These are phyloP conservation scores for Volucella inanis DNA, from an alignment of 2,888 invertebrate species.

Conservation along the genomic window DNA sequence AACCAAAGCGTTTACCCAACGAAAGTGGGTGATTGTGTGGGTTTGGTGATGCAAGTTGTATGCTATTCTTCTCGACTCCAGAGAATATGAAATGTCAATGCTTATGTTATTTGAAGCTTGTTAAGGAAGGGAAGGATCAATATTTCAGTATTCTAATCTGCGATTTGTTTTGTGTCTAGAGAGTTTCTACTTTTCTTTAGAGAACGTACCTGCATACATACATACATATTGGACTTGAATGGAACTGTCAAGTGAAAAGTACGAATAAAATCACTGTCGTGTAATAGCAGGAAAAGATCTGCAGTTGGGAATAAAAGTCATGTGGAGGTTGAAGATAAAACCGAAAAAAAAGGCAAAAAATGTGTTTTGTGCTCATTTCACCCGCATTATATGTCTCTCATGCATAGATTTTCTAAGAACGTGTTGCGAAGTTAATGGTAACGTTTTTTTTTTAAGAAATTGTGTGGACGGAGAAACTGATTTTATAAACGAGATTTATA, in stretches of 20 bases:
- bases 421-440: conserved; percentile 36
- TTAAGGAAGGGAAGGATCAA: conserved; percentile 42
- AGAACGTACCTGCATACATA: not conserved
- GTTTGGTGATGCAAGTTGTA: not conserved
- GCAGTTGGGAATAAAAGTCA: conserved; percentile 49
- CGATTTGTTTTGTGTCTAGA: conserved; percentile 39
- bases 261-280: conserved; percentile 42
- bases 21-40: conserved; percentile 4
- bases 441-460: conserved; percentile 18
- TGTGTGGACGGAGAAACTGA: not conserved
- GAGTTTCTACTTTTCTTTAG: conserved; percentile 49
- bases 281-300: conserved; percentile 12
- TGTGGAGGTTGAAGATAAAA: conserved; percentile 58
- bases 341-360: conserved; percentile 63
- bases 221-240: conserved; percentile 33
- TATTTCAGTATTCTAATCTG: conserved; percentile 62
- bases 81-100: conserved; percentile 51
- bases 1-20: conserved; percentile 33
- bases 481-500: conserved; percentile 24
- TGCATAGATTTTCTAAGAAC: conserved; percentile 37
- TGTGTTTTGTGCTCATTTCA: conserved; percentile 63
- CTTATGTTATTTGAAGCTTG: conserved; percentile 35
- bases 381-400: conserved; percentile 34
- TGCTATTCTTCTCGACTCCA: not conserved
- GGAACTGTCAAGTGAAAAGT: conserved; percentile 55